Percentiles rank a stretch among this genome's conserved stretches.
Conservation (phyloP, 2,113 vertebrate species). For the Anhinga anhinga region DNA sequence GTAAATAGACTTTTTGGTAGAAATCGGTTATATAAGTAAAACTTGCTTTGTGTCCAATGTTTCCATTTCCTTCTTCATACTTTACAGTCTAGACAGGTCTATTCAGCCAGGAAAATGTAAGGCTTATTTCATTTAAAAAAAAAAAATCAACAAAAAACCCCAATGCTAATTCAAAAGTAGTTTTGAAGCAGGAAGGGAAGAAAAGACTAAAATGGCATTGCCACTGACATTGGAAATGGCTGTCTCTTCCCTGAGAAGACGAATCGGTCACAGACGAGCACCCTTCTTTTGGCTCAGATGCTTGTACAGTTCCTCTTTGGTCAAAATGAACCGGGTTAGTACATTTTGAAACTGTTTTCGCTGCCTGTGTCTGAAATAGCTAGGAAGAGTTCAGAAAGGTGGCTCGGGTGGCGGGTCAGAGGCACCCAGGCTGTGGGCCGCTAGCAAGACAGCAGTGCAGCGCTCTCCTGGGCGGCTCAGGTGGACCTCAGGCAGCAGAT, state of each 20-base stretch:
- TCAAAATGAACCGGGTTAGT: background rate
- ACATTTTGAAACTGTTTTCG: background rate
- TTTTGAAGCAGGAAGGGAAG: background rate
- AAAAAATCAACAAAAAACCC: background rate
- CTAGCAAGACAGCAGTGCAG: rapidly evolving
- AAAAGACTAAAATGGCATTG: background rate
- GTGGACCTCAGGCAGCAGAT: background rate
- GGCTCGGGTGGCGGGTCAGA: background rate
- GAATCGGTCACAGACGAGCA: background rate
- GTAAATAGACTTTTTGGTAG: background rate
- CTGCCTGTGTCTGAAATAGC: background rate
- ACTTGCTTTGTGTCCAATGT: background rate
- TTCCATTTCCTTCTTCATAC: background rate
- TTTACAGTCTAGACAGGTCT: background rate
- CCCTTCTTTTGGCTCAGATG: background rate
- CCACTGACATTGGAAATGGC: rapidly evolving
- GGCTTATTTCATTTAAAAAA: background rate
- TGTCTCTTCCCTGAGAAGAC: background rate
- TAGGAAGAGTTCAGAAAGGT: background rate
- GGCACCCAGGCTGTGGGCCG: background rate
- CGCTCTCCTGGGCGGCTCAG: background rate
- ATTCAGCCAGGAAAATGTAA: background rate
- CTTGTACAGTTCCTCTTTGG: background rate
- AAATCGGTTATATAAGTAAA: background rate
- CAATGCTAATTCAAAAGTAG: background rate